Evolutionary conservation across 2,797 vertebrate genomes (phyloP), one percentile per base, ranked within the genome.

Genomic region (Corythornis leucogaster): DNA sequence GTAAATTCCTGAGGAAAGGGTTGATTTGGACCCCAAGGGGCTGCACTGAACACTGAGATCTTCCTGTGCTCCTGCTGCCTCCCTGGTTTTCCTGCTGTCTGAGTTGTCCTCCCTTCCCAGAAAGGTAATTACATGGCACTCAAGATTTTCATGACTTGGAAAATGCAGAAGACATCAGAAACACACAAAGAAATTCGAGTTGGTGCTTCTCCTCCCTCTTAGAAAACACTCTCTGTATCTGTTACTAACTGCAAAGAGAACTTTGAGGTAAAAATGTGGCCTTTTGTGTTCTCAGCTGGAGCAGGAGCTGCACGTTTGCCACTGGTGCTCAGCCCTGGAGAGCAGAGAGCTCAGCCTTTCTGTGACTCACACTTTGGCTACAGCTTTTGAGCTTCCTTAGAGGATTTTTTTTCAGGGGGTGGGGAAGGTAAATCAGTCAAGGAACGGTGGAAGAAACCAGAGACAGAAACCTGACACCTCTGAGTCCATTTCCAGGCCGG

Each of bases 371-470:
- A 43, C 63, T 46, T 85, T 95, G 89, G 95, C 95, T 81, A 11
- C 89, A 55, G 87, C 80, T 70, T 66, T 86, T 30, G 22, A 66
- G 87, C 90, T 79, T 79, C 90, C 93, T 95, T 30, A 45, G 83
- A 93, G 92, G 82, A 15, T 89, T 38, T 35, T 57, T 58, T 38
- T 93, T 81, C 48, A 62, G 74, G 92, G 89, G 78, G 80, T 92
- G 62, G 91, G 87, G 92, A 96, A 95, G 87, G 89, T 94, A 93
- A 94, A 95, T 92, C 90, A 92, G 81, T 76, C 67, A 80, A 92
- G 92, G 91, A 93, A 90, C 20, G 75, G 85, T 64, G 83, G 92
- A 93, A 82, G 64, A 82, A 95, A 93, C 51, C 83, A 68, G 80
- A 95, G 91, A 62, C 64, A 89, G 95, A 50, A 96, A 96, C 63